Base-by-base conservation (phyloP, 1,140 invertebrate species). In the Lasioglossum baleicum region DNA sequence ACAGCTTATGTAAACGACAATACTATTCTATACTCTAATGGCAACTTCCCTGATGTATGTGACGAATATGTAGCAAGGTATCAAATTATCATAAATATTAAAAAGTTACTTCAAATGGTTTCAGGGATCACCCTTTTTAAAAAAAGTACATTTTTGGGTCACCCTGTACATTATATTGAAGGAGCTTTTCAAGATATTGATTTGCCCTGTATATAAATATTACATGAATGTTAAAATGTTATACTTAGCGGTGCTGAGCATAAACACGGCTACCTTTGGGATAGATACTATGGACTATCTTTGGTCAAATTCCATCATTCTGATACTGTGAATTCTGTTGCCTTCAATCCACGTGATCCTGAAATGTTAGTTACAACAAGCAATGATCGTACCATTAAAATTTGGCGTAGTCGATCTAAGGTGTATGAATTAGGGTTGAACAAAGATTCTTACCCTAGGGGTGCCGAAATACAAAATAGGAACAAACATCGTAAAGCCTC, bases 311-410 rank as follows among this genome's bases (percentile, higher is more conserved):
- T 96, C 83, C 96, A 95, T 22, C 97, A 98, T 90, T 92, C 91
- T 3, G 97, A 97, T 92, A 96, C 98, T 17, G 97, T 98, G 0
- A 98, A 98, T 92, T 96, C 96, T 15, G 97, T 98, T 2, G 97
- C 97, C 20, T 98, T 98, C 87, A 97, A 97, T 93, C 96, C 97
- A 10, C 93, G 93, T 61, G 96, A 98, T 93, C 94, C 96, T 2
- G 95, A 97, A 91, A 97, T 97, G 95, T 92, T 98, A 31, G 95
- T 98, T 2, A 97, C 97, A n/a, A 96, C 96, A 13, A 97, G 97
- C 82, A 97, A 98, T 91, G 97, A 98, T 91, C 95, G 95, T 86
- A 96, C 95, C 17, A 95, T 98, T 60, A 97, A 97, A 93, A 94
- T 97, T 67, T 96, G 96, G 95, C 89, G 94, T 26, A 95, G 94